Evolutionary conservation across 2,113 vertebrate genomes (phyloP), one percentile per base, ranked within the genome.

Genomic region (Carollia perspicillata): DNA sequence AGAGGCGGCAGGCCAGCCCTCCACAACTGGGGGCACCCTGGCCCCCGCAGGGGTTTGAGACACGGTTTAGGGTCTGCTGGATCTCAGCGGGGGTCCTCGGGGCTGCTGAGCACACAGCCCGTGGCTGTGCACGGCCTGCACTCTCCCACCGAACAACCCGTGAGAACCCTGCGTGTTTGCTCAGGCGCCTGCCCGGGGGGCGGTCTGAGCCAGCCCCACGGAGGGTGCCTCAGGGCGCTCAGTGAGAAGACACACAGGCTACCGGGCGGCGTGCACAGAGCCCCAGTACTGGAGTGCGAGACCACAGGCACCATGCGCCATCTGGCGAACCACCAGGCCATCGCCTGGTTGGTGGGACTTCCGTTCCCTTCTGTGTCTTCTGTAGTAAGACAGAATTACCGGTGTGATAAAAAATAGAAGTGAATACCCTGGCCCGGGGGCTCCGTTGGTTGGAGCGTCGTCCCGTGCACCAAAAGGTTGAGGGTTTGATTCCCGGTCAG

Each of bases 21-120:
- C 26, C 8, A 1, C 0, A 4, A 1, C 18, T 22, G 35, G 8
- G 44, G 30, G n/a, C 22, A 2, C 22, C 8, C 16, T 60, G 1
- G 0, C 35, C 18, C 16, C 63, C 4, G 42, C 8, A 51, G 1
- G 22, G 20, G 47, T 47, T 55, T 66, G 37, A 35, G 47, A n/a
- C 11, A 26, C 1, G 28, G 51, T 20, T 49, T 66, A 88, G 37
- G 28, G 14, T 80, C 84, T 94, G 65, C 12, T 37, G 33, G 44
- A 69, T 77, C 90, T 47, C 53, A 78, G 37, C 22, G 51, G 79
- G 28, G 71, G 26, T 37, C 80, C 28, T 68, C 22, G 44, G 18
- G 66, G 40, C 23, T 18, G 28, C 3, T 11, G 16, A 33, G 65
- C 33, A 6, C 58, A 89, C 1, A 49, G 66, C 78, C 26, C n/a